A percentile compares a stretch with the other conserved stretches of the same genome.
Conservation (phyloP, 2,888 invertebrate species). For the Bugula neritina region DNA sequence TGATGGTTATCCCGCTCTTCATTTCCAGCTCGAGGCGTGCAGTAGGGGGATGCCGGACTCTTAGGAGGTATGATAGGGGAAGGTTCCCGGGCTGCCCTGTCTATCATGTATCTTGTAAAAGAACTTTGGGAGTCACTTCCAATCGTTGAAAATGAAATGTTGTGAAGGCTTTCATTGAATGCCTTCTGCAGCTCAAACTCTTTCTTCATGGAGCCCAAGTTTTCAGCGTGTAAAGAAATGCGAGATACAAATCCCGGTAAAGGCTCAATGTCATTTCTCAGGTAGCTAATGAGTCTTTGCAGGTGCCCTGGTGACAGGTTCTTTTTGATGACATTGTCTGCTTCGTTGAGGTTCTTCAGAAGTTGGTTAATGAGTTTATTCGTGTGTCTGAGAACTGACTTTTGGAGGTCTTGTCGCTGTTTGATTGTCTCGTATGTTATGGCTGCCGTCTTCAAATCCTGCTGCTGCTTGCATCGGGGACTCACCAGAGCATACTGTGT, state of each 20-base stretch:
- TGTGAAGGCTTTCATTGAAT: background rate
- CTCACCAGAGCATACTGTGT: background rate
- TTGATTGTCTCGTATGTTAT: background rate
- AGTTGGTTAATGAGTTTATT: conserved; percentile 20
- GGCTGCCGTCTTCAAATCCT: background rate
- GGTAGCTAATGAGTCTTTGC: conserved; percentile 7
- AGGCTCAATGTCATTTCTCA: conserved; percentile 17
- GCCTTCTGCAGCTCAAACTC: conserved; percentile 9
- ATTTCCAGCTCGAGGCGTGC: background rate
- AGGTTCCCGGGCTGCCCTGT: background rate
- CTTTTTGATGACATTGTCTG: conserved; percentile 24
- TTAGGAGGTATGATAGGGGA: background rate
- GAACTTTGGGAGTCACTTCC: conserved; percentile 6
- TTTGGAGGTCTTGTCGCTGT: conserved; percentile 9
- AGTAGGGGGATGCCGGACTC: background rate
- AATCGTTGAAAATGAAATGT: background rate
- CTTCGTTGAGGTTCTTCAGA: conserved; percentile 17
- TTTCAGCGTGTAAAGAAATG: conserved; percentile 17
- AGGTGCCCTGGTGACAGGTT: background rate
- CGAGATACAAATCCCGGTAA: background rate
- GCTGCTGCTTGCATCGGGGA: background rate
- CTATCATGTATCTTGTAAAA: conserved; percentile 15
- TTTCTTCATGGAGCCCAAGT: conserved; percentile 22
- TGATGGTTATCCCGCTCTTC: background rate
- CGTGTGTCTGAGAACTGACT: conserved; percentile 20